Conservation (phyloP, 2,797 vertebrate genomes). For the Coracias cyanogaster region DNA sequence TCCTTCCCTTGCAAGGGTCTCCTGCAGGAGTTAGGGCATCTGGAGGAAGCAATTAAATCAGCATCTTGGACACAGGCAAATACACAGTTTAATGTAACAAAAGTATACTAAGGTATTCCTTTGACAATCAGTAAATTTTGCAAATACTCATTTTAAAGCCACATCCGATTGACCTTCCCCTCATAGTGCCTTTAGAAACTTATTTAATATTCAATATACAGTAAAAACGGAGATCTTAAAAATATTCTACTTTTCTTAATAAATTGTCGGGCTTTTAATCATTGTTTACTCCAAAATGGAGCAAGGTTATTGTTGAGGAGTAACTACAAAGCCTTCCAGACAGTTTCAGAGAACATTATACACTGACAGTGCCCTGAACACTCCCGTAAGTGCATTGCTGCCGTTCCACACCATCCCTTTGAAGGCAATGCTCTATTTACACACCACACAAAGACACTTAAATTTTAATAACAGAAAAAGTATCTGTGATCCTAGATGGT, state of each 20-base stretch:
- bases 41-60: neutral
- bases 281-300: neutral
- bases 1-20: neutral
- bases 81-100: neutral
- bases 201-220: neutral
- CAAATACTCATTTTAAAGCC: neutral
- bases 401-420: neutral
- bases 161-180: neutral
- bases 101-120: neutral
- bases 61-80: neutral
- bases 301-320: neutral
- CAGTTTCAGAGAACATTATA: neutral
- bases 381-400: neutral
- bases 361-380: fast-evolving
- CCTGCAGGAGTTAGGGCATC: neutral
- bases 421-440: neutral
- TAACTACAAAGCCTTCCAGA: neutral
- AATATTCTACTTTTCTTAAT: neutral
- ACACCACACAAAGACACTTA: neutral
- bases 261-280: neutral
- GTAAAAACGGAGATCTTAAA: neutral
- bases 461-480: neutral
- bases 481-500: neutral
- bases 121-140: neutral
- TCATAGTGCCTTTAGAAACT: neutral